Evolutionary conservation across 2,113 vertebrate species (phyloP).

Genomic region (Petaurus breviceps): DNA sequence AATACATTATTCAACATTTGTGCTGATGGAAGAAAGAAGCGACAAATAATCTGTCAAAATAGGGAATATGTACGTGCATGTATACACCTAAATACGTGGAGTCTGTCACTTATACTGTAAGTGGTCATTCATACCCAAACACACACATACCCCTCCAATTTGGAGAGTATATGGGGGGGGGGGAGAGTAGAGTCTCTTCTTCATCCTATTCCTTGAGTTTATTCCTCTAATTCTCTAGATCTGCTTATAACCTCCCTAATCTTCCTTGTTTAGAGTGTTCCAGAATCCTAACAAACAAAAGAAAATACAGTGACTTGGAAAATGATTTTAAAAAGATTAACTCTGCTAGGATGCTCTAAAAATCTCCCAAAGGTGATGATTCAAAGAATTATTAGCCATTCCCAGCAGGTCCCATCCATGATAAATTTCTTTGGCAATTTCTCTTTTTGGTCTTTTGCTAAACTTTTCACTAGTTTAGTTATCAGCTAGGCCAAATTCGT

Average conservation of each 20-base stretch:
- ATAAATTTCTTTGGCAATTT: background rate
- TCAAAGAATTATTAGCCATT: slow-evolving; percentile 25
- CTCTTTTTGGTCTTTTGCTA: slow-evolving; percentile 24
- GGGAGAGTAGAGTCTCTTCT: too few species aligned
- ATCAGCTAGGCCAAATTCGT: background rate
- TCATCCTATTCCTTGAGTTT: background rate
- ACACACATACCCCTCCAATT: background rate
- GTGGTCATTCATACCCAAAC: background rate
- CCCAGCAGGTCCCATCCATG: background rate
- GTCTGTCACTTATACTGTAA: background rate
- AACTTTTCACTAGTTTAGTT: background rate
- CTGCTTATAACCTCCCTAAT: background rate
- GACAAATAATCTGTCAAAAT: background rate
- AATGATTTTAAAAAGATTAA: background rate
- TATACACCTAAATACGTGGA: background rate
- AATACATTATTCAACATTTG: slow-evolving; percentile 26
- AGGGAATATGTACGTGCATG: slow-evolving; percentile 4
- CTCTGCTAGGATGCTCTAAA: background rate
- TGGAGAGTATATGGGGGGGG: background rate
- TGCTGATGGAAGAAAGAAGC: background rate
- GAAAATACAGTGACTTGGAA: background rate
- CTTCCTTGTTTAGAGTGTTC: slow-evolving; percentile 41
- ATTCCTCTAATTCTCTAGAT: background rate
- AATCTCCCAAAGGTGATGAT: background rate
- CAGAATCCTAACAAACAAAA: slow-evolving; percentile 21